A percentile compares a stretch with the other conserved stretches of the same genome.
These are phyloP conservation scores for Callosobruchus maculatus DNA, from an alignment of 2,888 invertebrate genomes.

Conservation along the genomic window DNA sequence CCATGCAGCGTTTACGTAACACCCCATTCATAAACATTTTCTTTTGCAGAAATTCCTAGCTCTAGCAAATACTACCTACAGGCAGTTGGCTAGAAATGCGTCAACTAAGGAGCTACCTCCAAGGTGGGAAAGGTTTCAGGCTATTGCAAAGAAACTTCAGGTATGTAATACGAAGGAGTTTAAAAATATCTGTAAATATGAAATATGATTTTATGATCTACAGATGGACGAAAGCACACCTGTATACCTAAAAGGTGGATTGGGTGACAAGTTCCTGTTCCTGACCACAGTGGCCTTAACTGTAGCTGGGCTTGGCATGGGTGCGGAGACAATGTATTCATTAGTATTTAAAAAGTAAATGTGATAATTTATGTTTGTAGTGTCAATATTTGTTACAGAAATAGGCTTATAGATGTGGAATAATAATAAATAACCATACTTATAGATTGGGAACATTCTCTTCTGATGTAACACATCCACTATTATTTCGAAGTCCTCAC, in stretches of 20 bases:
- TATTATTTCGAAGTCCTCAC: too few species aligned
- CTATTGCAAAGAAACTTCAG: background rate
- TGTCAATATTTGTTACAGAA: background rate
- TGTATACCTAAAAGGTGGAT: conserved; percentile 59
- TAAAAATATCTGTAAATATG: too few species aligned
- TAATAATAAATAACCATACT: too few species aligned
- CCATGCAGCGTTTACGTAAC: background rate
- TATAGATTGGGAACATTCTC: too few species aligned
- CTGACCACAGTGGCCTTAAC: conserved; percentile 43
- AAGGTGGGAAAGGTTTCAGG: background rate
- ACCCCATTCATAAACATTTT: background rate
- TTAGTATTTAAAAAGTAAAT: conserved; percentile 29
- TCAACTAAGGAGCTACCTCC: background rate
- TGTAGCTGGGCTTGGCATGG: conserved; percentile 41
- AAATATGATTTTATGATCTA: too few species aligned
- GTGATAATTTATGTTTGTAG: background rate
- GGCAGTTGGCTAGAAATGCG: background rate
- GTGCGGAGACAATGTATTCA: conserved; percentile 32
- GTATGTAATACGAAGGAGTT: too few species aligned
- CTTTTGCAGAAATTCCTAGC: background rate
- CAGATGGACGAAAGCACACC: conserved; percentile 59
- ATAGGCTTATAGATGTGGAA: background rate
- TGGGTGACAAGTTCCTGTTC: conserved; percentile 52
- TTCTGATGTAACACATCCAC: too few species aligned
- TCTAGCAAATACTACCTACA: background rate